A percentile compares a stretch with the other conserved stretches of the same genome.
phyloP scores from a whole-genome alignment of 2,113 vertebrate genomes.

The Scortum barcoo region DNA sequence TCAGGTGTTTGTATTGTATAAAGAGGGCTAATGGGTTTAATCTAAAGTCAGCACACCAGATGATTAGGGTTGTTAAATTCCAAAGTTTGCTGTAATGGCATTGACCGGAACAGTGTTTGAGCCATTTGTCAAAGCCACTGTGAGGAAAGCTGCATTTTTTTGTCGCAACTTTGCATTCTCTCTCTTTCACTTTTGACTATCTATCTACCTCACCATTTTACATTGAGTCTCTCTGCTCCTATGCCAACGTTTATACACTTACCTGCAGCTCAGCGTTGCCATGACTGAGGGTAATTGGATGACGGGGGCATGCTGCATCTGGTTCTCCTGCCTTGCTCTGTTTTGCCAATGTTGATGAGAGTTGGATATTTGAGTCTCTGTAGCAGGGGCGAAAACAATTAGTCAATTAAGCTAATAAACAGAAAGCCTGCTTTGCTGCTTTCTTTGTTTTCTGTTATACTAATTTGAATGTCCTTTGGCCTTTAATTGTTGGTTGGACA shows the following conservation, averaged over 20 bases:
- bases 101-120: constrained; percentile 36
- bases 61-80: constrained; percentile 65
- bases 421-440: too few relatives aligned
- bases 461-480: neutral
- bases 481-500: neutral
- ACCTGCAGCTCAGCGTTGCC: neutral
- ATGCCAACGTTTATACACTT: neutral
- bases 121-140: constrained; percentile 55
- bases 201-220: neutral
- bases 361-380: neutral
- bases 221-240: neutral
- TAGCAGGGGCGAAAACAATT: neutral
- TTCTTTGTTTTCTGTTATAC: neutral
- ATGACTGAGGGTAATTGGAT: neutral
- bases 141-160: constrained; percentile 7
- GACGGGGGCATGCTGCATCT: neutral
- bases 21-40: constrained; percentile 67
- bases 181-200: neutral
- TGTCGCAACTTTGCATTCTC: constrained; percentile 1
- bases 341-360: neutral
- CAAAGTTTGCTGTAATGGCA: constrained; percentile 53
- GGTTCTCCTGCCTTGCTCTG: neutral
- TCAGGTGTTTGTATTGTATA: constrained; percentile 56
- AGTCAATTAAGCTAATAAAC: neutral
- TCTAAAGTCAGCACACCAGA: constrained; percentile 64